Percentiles rank a stretch among this genome's conserved stretches.
phyloP scores from a whole-genome alignment of 2,113 vertebrate genomes.

The Lepus americanus region DNA sequence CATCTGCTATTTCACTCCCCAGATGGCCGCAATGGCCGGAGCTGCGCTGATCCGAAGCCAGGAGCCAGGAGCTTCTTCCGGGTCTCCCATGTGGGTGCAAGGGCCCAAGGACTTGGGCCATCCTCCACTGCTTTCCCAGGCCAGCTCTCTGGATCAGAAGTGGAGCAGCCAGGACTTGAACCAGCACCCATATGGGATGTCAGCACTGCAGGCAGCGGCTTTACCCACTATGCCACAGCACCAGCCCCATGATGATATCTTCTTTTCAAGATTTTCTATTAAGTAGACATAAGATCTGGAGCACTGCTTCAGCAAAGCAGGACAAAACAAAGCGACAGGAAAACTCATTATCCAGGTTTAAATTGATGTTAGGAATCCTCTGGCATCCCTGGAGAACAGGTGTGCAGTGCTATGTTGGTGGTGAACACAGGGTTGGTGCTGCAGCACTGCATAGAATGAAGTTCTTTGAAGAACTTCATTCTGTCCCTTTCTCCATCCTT shows the following conservation, averaged over 20 bases:
- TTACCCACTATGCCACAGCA: too few species aligned
- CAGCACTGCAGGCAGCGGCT: too few species aligned
- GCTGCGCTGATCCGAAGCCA: too few species aligned
- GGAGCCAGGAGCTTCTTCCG: too few species aligned
- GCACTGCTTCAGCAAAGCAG: neutral
- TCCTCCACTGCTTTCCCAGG: too few species aligned
- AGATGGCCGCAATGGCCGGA: too few species aligned
- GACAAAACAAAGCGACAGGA: neutral
- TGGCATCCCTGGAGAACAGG: neutral
- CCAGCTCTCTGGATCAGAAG: too few species aligned
- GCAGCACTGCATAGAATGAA: neutral
- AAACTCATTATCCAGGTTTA: constrained; percentile 54
- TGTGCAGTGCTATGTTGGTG: accelerated
- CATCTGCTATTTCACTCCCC: too few species aligned
- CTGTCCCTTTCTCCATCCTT: neutral
- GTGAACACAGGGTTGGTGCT: neutral
- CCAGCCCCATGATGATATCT: neutral
- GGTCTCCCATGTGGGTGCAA: too few species aligned
- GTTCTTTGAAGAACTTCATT: neutral
- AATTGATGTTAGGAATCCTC: constrained; percentile 33
- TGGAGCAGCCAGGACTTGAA: too few species aligned
- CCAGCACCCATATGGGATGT: too few species aligned
- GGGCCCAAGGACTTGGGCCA: too few species aligned
- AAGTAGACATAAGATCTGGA: neutral
- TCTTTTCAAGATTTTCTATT: constrained; percentile 1